Evolutionary conservation across 2,113 vertebrate genomes (phyloP), one percentile per base, ranked within the genome.

Genomic region (Hassar affinis): DNA sequence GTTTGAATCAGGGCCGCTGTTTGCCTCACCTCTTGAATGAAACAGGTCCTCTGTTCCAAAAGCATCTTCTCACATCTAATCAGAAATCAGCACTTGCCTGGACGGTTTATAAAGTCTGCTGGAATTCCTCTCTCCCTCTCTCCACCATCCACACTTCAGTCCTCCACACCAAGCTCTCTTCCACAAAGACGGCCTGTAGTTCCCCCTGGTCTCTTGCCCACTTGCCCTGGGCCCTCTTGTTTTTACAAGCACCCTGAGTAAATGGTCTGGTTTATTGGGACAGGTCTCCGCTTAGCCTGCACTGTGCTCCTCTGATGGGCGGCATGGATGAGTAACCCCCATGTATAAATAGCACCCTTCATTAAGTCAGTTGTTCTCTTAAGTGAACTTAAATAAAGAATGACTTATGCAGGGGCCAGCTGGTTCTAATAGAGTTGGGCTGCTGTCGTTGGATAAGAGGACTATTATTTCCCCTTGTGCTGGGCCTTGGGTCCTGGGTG

Each of bases 381-480:
- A 96, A 96, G 96, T 96, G 93, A 95, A 96, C 94, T 95, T 94
- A 96, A 96, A 96, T 96, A 95, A 97, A 96, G 95, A 95, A 90
- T 92, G 91, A 95, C 95, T 95, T 94, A 93, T 90, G 85, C 56
- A 25, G 89, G 90, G 52, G 33, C 92, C 95, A 96, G 96, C 96
- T 96, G 96, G 95, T 96, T 96, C 94, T 94, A 96, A 96, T 96
- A 96, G 91, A 85, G 61, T 3, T n/a, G 75, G 78, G 84, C 84
- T 78, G 92, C 93, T 92, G 93, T 91, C 93, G 90, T 83, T 94
- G 94, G 93, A 94, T 95, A 93, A 96, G 95, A 95, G 94, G 91
- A 86, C 92, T 95, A 95, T 97, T 96, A 96, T 97, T 96, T 91
- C 85, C 94, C 92, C 92, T 90, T 91, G 92, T 93, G 81, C 92